Conservation (phyloP, 2,888 invertebrate genomes). For the Aleiodes testaceus region DNA sequence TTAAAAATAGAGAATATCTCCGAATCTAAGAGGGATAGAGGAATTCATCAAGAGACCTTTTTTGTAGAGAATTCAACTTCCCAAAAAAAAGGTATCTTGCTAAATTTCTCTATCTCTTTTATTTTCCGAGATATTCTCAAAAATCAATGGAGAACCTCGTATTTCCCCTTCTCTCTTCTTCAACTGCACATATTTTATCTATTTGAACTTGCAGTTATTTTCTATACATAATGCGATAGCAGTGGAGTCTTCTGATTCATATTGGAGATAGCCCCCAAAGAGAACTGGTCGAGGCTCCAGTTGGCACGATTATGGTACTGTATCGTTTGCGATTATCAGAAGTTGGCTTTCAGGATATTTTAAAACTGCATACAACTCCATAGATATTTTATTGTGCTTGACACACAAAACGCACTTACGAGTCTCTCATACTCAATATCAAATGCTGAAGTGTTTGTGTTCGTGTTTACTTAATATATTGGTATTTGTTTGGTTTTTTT, state of each 20-base stretch:
- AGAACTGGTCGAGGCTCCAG: conserved; percentile 35
- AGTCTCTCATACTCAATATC: conserved; percentile 23
- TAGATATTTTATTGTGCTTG: conserved; percentile 42
- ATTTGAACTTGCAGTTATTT: conserved; percentile 2
- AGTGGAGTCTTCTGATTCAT: conserved; percentile 12
- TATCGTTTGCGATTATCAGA: conserved; percentile 46
- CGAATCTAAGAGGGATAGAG: no score
- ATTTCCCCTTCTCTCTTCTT: no score
- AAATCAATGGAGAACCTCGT: no score
- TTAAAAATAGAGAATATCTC: no score
- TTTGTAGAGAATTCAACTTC: no score
- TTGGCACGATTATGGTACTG: conserved; percentile 42
- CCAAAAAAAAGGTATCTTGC: no score
- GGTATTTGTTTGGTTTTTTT: no score
- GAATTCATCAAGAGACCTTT: no score
- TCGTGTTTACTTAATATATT: neutral
- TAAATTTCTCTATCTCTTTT: no score
- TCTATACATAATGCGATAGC: conserved; percentile 21
- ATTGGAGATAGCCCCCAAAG: conserved; percentile 36
- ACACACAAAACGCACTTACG: conserved; percentile 45
- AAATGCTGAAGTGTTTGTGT: neutral
- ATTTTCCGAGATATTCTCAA: no score
- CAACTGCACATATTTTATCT: no score
- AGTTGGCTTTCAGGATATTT: conserved; percentile 40
- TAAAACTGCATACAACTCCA: conserved; percentile 31